These are phyloP conservation scores for Saxidomus purpurata DNA, from an alignment of 1,140 invertebrate species.

Conservation along the genomic window DNA sequence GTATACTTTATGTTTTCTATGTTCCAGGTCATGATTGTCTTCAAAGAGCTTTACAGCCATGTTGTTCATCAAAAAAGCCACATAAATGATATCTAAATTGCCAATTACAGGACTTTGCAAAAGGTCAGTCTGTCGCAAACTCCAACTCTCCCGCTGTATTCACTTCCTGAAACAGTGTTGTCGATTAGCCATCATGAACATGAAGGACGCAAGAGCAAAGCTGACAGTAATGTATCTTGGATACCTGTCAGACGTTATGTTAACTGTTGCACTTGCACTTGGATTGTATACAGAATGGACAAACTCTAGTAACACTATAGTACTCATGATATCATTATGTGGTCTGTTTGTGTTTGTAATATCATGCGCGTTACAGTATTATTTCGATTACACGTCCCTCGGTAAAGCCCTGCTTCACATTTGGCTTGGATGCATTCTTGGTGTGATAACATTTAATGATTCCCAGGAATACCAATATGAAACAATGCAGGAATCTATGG, in stretches of 20 bases:
- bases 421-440: conserved; percentile 83
- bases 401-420: conserved; percentile 80
- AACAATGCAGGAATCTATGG: conserved; percentile 79
- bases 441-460: conserved; percentile 82
- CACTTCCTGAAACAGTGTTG: background rate
- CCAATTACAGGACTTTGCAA: background rate
- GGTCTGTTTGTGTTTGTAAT: conserved; percentile 82
- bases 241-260: conserved; percentile 77
- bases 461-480: conserved; percentile 73
- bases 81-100: background rate
- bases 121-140: background rate
- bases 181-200: conserved; percentile 39
- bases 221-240: conserved; percentile 74
- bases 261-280: conserved; percentile 81
- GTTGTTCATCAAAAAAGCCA: background rate
- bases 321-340: conserved; percentile 78
- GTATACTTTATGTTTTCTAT: too few relatives aligned
- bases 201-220: conserved; percentile 64
- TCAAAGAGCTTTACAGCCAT: too few relatives aligned
- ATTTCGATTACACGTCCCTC: conserved; percentile 77
- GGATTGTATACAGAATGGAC: conserved; percentile 84
- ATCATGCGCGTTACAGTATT: conserved; percentile 81
- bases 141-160: background rate
- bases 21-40: too few relatives aligned
- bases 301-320: conserved; percentile 73